Conservation (phyloP, 2,113 vertebrate species). For the Grus americana region DNA sequence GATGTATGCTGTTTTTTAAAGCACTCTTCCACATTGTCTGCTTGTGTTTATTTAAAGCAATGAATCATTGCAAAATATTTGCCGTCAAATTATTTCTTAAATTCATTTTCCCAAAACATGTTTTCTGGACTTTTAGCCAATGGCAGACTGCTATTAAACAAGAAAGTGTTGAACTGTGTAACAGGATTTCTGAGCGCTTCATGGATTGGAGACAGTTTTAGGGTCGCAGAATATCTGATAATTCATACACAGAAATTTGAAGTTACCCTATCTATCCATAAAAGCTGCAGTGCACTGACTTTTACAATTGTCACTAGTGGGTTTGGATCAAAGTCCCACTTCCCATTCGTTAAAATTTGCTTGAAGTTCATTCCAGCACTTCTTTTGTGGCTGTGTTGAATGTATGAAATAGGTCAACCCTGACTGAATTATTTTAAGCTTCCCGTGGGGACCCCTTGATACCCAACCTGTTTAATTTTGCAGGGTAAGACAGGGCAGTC, state of each 20-base stretch:
- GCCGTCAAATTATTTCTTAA: conserved; percentile 25
- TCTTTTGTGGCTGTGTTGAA: not conserved
- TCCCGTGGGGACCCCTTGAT: conserved; percentile 16
- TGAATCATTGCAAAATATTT: conserved; percentile 35
- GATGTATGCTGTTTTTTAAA: conserved; percentile 61
- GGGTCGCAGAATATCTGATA: not conserved
- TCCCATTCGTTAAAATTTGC: not conserved
- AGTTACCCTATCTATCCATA: not conserved
- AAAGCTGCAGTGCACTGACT: not conserved
- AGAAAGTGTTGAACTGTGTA: not conserved
- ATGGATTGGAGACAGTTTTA: not conserved
- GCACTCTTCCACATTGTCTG: conserved; percentile 1
- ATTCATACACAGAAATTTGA: not conserved
- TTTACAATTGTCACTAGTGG: not conserved
- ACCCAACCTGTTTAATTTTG: conserved; percentile 36
- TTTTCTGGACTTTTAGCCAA: not conserved
- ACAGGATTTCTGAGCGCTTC: not conserved
- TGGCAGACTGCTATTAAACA: not conserved
- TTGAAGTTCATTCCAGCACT: not conserved
- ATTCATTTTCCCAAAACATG: not conserved
- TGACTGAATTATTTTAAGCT: conserved; percentile 20
- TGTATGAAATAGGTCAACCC: conserved; percentile 26
- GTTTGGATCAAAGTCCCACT: not conserved
- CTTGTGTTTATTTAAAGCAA: not conserved
- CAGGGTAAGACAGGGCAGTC: not conserved